A percentile compares a stretch with the other conserved stretches of the same genome.
These are phyloP conservation scores for Actinostola sp. DNA, from an alignment of 92 coral and sea anemone genomes.

Conservation along the genomic window DNA sequence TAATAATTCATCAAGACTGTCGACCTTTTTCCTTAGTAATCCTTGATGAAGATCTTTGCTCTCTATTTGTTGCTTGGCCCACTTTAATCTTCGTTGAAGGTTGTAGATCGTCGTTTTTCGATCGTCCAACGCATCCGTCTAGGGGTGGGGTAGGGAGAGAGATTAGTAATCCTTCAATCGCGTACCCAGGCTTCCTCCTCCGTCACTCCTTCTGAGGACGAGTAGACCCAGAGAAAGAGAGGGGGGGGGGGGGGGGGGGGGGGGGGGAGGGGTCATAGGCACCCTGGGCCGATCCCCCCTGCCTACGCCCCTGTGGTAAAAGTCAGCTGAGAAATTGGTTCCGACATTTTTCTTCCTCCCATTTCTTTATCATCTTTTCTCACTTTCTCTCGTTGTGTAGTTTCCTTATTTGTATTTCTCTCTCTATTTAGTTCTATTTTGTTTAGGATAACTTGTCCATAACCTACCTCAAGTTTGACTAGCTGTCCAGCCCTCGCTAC, in stretches of 20 bases:
- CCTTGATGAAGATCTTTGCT: constrained; percentile 96
- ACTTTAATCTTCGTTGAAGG: constrained; percentile 89
- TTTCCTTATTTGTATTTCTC: too few species aligned
- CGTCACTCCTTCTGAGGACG: too few species aligned
- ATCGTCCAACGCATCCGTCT: constrained; percentile 96
- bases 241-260: too few species aligned
- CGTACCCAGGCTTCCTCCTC: background rate
- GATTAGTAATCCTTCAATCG: background rate
- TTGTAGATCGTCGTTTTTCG: constrained; percentile 92
- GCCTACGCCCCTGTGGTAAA: too few species aligned
- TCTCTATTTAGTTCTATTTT: too few species aligned
- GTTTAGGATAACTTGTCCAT: background rate
- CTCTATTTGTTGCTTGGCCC: constrained; percentile 97
- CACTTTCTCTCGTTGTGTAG: too few species aligned
- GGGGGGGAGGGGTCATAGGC: too few species aligned
- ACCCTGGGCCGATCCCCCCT: too few species aligned
- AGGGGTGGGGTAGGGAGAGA: background rate
- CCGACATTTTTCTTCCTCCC: too few species aligned
- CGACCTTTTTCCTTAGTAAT: constrained; percentile 79
- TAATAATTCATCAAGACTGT: constrained; percentile 82
- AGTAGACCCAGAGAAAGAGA: too few species aligned
- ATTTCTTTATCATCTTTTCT: too few species aligned
- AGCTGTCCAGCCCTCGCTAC: constrained; percentile 97
- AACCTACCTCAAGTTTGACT: constrained; percentile 85
- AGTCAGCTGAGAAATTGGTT: too few species aligned